These are phyloP conservation scores for Alethe castanea DNA, from an alignment of 2,113 vertebrate genomes.

Conservation along the genomic window DNA sequence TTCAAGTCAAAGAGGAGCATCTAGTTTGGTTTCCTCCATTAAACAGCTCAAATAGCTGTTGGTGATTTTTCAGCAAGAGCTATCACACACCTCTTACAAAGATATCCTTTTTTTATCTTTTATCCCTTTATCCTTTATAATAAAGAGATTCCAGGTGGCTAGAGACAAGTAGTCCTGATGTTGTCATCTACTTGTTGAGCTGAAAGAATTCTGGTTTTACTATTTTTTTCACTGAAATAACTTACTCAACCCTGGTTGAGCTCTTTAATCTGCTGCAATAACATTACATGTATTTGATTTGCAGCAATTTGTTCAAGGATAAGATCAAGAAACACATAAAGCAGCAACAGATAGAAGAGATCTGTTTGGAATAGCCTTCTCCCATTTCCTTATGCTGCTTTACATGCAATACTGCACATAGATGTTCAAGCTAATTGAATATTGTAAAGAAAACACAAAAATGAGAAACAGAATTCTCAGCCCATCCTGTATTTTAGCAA, in stretches of 20 bases:
- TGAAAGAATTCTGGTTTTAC: neutral
- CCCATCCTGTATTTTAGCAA: neutral
- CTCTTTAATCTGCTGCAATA: neutral
- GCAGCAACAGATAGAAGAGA: neutral
- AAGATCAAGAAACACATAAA: neutral
- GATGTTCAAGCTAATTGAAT: neutral
- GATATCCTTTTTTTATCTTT: neutral
- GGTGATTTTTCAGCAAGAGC: neutral
- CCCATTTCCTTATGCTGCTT: neutral
- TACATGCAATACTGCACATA: neutral
- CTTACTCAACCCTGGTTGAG: neutral
- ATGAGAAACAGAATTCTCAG: neutral
- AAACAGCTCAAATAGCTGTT: neutral
- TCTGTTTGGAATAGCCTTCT: neutral
- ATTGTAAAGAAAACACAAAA: neutral
- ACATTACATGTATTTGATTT: neutral
- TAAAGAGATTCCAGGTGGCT: neutral
- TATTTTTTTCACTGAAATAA: neutral
- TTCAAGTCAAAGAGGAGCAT: neutral
- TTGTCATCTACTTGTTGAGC: neutral
- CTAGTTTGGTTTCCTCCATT: neutral
- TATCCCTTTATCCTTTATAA: neutral
- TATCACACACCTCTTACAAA: neutral
- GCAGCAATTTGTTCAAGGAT: neutral
- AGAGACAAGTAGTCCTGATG: neutral